Base-by-base conservation (phyloP, 2,113 vertebrate species). In the Apus apus region DNA sequence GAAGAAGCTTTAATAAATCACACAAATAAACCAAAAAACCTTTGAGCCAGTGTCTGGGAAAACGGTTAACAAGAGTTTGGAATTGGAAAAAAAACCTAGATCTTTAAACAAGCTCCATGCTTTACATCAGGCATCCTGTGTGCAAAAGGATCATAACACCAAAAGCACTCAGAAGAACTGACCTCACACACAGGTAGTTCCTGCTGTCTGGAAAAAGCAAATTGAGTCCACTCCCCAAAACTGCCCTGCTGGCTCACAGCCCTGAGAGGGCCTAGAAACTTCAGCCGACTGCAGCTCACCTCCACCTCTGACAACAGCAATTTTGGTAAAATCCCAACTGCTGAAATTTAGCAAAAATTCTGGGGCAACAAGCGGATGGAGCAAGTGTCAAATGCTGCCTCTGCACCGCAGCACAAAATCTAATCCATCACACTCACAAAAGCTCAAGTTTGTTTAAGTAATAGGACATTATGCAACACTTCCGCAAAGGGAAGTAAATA, bases 81-180 rank as follows among this genome's bases (percentile, higher is more conserved):
- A 92, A 85, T 0, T 22, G 20, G 36, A 86, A 40, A 23, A 18
- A 43, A 73, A 64, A 60, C 15, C 2, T 2, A 11, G 23, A 80
- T n/a, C 51, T 89, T 43, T n/a, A 68, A 78, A 54, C 17, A 45
- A 73, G 54, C 21, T 12, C 21, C 32, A 6, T 14, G 8, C 43
- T 26, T 68, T n/a, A 67, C 23, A 22, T 10, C 1, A 0, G 7
- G 25, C 74, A 67, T 8, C 38, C n/a, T 29, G 13, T 2, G 1
- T 0, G 0, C 23, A 17, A 8, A 20, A 10, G 0, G 0, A 56
- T 2, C 9, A 1, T 2, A 64, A 30, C 7, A 38, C 9, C 64
- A 32, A 20, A 54, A 36, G 10, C 6, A 67, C 22, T 34, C 4
- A 13, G 22, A 45, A 76, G 57, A 36, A 29, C 1, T 10, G 30